Conservation (phyloP, 2,113 vertebrate genomes). For the Hippocampus barbouri region DNA sequence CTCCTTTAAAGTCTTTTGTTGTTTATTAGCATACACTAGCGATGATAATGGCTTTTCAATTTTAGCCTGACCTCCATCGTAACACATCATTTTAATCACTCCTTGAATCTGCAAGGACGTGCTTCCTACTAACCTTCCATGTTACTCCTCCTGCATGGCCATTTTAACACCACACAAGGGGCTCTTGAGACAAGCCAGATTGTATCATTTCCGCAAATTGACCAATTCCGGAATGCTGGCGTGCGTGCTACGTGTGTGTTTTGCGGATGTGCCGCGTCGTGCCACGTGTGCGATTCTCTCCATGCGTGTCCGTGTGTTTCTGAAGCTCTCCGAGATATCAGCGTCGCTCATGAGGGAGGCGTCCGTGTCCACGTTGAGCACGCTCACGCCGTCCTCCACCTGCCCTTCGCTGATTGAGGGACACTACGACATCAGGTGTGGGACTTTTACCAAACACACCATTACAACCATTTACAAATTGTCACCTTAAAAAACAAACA, state of each 20-base stretch:
- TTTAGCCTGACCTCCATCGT: neutral
- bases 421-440: constrained; percentile 85
- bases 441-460: neutral
- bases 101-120: neutral
- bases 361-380: constrained; percentile 81
- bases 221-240: constrained; percentile 45
- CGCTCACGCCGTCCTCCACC: constrained; percentile 92
- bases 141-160: constrained; percentile 42
- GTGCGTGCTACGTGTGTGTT: constrained; percentile 22
- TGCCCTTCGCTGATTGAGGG: constrained; percentile 94
- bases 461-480: neutral
- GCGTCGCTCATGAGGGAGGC: constrained; percentile 90
- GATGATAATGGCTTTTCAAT: neutral
- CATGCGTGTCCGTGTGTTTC: constrained; percentile 36
- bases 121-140: constrained; percentile 22
- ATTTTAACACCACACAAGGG: constrained; percentile 53
- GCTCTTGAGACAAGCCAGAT: constrained; percentile 45
- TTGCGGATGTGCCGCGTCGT: constrained; percentile 34
- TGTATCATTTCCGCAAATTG: constrained; percentile 10
- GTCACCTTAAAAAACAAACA: no score
- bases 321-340: constrained; percentile 94
- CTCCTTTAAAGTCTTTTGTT: neutral
- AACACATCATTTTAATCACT: neutral
- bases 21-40: neutral
- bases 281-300: constrained; percentile 25